Evolutionary conservation across 2,888 invertebrate species (phyloP), one percentile per base, ranked within the genome.

Genomic region (Machimus rusticus): DNA sequence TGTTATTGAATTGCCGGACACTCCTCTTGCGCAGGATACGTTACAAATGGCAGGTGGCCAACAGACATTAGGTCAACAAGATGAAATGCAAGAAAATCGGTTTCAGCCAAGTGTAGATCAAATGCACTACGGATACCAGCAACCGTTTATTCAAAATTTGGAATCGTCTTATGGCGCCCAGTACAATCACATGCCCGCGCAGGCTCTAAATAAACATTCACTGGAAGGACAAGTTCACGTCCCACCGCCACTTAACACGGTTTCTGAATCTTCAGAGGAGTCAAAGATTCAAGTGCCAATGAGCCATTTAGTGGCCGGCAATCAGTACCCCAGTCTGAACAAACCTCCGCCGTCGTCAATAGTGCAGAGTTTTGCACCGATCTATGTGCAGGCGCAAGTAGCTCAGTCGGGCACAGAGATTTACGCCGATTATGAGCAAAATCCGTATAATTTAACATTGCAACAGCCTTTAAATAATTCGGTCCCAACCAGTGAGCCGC

Each of bases 391-490:
- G 77, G 88, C 90, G 5, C 90, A 89, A 31, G 87, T 88, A 77
- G 87, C 89, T 16, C 89, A 90, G 85, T 19, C 77, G 9, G 87
- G 90, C 6, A 90, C 90, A 9, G 92, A 93, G 86, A 92, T 93
- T 78, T 93, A 91, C 89, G 90, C 91, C 88, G 92, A 93, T 87
- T 92, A 92, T 89, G 91, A 92, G 43, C 90, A 92, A 88, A 93
- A 92, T 90, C 93, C 93, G 1, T 93, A 92, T 87, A 92, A 92
- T 89, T 89, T 90, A 91, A 93, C 90, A 91, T 93, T 91, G 93
- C 92, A 91, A 82, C 91, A 90, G 28, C 92, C 57, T 9, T 57
- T 46, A 78, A 12, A 28, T 4, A 37, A 57, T 28, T 31, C 51
- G 86, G 86, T 46, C 84, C 87, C 88, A 34, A 89, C 86, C 55